A percentile compares a stretch with the other conserved stretches of the same genome.
phyloP scores from a whole-genome alignment of 2,888 invertebrate species.

The Cephus nigrinus region DNA sequence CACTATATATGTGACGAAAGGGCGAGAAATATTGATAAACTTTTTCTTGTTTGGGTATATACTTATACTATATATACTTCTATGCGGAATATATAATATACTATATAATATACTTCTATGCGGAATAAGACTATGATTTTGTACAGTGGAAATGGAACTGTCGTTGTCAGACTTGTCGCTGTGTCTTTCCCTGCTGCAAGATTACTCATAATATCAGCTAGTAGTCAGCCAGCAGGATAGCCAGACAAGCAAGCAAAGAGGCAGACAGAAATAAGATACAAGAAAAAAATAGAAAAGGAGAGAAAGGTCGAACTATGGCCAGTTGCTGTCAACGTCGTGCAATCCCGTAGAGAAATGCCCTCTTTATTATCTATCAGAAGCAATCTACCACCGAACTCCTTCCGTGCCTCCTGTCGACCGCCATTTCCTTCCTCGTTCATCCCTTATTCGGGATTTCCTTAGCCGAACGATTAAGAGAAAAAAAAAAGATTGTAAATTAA shows the following conservation, averaged over 20 bases:
- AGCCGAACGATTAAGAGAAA: not conserved
- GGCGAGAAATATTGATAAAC: not conserved
- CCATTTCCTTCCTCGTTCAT: conserved; percentile 24
- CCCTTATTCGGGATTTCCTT: conserved; percentile 4
- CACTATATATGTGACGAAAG: not conserved
- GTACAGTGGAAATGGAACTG: not conserved
- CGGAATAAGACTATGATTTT: not conserved
- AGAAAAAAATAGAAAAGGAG: not conserved
- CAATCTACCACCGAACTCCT: conserved; percentile 43
- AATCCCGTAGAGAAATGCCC: conserved; percentile 50
- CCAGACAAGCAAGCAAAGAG: conserved; percentile 29
- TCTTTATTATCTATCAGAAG: conserved; percentile 57
- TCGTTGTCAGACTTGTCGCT: conserved; percentile 22
- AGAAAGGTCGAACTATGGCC: conserved; percentile 8
- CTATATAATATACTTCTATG: not conserved
- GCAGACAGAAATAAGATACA: not conserved
- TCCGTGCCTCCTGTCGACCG: not conserved
- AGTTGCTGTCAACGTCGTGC: conserved; percentile 34
- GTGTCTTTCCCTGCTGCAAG: conserved; percentile 28
- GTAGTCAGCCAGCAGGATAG: conserved; percentile 19
- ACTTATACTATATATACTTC: not conserved
- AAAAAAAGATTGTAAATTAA: no score
- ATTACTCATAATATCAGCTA: conserved; percentile 55
- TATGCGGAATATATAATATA: not conserved
- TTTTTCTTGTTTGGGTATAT: not conserved